These are phyloP conservation scores for Aphrocallistes beatrix DNA, from an alignment of 37 sponge, comb jelly and placozoan species.

Conservation along the genomic window DNA sequence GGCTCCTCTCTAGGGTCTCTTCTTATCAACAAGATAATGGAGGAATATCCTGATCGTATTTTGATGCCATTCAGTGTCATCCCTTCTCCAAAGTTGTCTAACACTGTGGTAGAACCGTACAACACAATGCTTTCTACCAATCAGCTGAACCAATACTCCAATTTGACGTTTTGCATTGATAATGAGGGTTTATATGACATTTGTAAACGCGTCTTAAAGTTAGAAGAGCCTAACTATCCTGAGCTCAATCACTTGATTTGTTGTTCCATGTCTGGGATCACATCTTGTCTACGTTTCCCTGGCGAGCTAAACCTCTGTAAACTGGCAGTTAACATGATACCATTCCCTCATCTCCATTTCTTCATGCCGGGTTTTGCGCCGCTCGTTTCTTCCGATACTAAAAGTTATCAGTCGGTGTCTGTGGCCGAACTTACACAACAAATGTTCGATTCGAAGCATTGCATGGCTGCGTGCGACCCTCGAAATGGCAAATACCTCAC, in stretches of 20 bases:
- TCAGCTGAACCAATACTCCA: conserved; percentile 98
- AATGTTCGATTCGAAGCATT: conserved; percentile 99
- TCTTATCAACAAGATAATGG: conserved; percentile 96
- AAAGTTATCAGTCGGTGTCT: conserved; percentile 93
- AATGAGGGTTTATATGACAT: conserved; percentile 98
- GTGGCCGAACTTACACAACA: conserved; percentile 98
- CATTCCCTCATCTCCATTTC: conserved; percentile 99
- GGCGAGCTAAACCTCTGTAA: conserved; percentile 95
- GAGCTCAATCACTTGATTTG: conserved; percentile 95
- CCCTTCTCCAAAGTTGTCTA: conserved; percentile 93
- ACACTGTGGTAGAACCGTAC: conserved; percentile 67
- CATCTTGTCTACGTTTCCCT: conserved; percentile 90
- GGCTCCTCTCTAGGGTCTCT: conserved; percentile 97
- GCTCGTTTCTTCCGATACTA: conserved; percentile 95
- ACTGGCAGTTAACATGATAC: conserved; percentile 94
- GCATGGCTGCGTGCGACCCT: conserved; percentile 99
- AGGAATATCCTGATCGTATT: conserved; percentile 95
- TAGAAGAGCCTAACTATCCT: conserved; percentile 95
- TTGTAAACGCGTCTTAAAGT: conserved; percentile 96
- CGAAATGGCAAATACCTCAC: conserved; percentile 99
- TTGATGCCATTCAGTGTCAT: conserved; percentile 93
- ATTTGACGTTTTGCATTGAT: conserved; percentile 95
- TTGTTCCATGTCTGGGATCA: conserved; percentile 90
- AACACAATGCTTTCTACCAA: conserved; percentile 82
- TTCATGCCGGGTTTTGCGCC: conserved; percentile 99